phyloP scores from a whole-genome alignment of 2,888 invertebrate genomes.

The Lasioglossum villosulum region DNA sequence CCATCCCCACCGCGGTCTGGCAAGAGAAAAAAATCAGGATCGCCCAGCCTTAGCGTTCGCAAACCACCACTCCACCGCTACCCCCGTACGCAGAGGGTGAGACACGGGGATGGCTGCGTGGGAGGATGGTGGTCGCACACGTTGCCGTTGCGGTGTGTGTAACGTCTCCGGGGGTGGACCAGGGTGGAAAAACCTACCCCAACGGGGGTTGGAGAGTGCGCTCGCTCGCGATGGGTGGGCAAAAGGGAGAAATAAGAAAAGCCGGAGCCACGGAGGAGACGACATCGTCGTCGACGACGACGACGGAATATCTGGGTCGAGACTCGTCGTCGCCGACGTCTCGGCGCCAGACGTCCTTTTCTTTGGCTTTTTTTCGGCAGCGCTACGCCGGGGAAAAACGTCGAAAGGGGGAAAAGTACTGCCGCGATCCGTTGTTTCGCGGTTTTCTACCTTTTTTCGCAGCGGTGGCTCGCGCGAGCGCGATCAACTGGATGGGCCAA shows the following conservation, averaged over 20 bases:
- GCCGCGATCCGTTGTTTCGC: conserved; percentile 66
- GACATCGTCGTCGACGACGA: conserved; percentile 73
- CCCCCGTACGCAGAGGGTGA: neutral
- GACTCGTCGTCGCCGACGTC: conserved; percentile 83
- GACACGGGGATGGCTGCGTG: neutral
- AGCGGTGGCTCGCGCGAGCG: neutral
- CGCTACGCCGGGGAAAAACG: conserved; percentile 61
- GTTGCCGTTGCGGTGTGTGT: conserved; percentile 11
- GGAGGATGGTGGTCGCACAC: conserved; percentile 15
- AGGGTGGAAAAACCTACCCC: conserved; percentile 80
- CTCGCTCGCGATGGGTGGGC: conserved; percentile 65
- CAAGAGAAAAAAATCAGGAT: conserved; percentile 13
- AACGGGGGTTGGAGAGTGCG: conserved; percentile 70
- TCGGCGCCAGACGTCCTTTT: conserved; percentile 82
- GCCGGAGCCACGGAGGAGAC: conserved; percentile 74
- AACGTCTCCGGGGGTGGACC: conserved; percentile 43
- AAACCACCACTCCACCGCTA: neutral
- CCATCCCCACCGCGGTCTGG: neutral
- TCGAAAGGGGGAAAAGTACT: conserved; percentile 64
- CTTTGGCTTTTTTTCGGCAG: conserved; percentile 68
- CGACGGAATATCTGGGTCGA: conserved; percentile 83
- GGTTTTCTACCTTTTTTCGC: conserved; percentile 59
- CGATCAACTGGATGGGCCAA: neutral
- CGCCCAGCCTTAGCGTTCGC: conserved; percentile 8
- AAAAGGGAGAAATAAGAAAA: conserved; percentile 78